Evolutionary conservation across 2,113 vertebrate species (phyloP), one percentile per base, ranked within the genome.

Genomic region (Geothlypis trichas): DNA sequence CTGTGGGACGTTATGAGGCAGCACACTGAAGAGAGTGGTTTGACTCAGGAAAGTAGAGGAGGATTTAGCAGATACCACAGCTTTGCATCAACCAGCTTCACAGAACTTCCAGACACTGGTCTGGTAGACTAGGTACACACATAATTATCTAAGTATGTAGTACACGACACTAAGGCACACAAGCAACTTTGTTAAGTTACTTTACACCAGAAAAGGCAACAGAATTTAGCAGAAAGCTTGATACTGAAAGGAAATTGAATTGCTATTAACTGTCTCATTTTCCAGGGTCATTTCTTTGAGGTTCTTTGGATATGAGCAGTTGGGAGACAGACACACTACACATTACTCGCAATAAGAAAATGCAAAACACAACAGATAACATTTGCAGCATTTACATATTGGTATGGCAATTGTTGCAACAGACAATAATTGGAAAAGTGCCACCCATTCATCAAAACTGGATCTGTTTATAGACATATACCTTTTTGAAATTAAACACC

Each of bases 111-210:
- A 33, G 30, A 42, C 30, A 31, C 1, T 31, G 15, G 13, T 20
- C 42, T 49, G 33, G 27, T 15, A 79, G 41, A 31, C 49, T 18
- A 62, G 10, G 11, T 2, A 65, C 1, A 16, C 8, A 51, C 3
- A 3, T 13, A 49, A 14, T 7, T 19, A 59, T 0, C 5, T 15
- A 62, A 16, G 8, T 13, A 23, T 2, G 31, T 33, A 35, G 15
- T 3, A 41, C 37, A 52, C 0, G 1, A 82, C 42, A 37, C 5
- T 7, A 44, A 63, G 35, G 54, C 28, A 28, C 37, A 61, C 17
- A 22, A 37, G 17, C n/a, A 77, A 74, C 52, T 84, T 83, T 15
- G 20, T 1, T 52, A 33, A 87, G 16, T 88, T 74, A 65, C 26
- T 83, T 90, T 37, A 75, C 15, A 81, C 5, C 22, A 84, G 31